These are phyloP conservation scores for Mythimna loreyi DNA, from an alignment of 2,888 invertebrate genomes.

Conservation along the genomic window DNA sequence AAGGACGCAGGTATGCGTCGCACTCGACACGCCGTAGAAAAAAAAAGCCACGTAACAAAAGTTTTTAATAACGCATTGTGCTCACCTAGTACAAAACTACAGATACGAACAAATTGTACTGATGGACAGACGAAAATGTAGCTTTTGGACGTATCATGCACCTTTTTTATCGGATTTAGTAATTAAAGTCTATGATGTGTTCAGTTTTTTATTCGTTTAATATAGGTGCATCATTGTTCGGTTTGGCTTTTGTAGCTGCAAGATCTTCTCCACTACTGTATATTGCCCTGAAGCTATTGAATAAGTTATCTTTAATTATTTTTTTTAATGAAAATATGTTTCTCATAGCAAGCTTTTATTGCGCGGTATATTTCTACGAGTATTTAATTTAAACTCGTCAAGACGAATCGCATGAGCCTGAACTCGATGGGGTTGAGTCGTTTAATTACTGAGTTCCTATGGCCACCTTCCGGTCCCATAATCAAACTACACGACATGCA, in stretches of 20 bases:
- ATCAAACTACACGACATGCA: too few species aligned
- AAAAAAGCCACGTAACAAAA: slow-evolving; percentile 85
- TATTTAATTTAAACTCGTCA: too few species aligned
- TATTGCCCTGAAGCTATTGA: neutral
- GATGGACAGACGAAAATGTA: slow-evolving; percentile 48
- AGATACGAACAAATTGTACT: slow-evolving; percentile 69
- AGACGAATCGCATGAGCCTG: too few species aligned
- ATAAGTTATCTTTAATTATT: neutral
- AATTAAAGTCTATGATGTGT: slow-evolving; percentile 58
- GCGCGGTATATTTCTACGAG: too few species aligned
- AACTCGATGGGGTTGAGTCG: too few species aligned
- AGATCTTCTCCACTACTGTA: slow-evolving; percentile 1
- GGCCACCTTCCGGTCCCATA: too few species aligned
- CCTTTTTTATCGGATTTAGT: slow-evolving; percentile 56
- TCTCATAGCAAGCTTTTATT: too few species aligned
- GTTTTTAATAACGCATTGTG: slow-evolving; percentile 84
- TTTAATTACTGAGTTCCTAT: too few species aligned
- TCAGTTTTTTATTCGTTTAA: slow-evolving; percentile 43
- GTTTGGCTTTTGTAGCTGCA: slow-evolving; percentile 21
- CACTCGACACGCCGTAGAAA: slow-evolving; percentile 69
- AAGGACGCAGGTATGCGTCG: slow-evolving; percentile 85
- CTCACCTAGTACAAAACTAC: slow-evolving; percentile 70
- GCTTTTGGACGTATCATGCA: slow-evolving; percentile 60
- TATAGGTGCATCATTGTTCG: slow-evolving; percentile 22
- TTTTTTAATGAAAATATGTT: too few species aligned